Percentiles rank a stretch among this genome's conserved stretches.
Conservation (phyloP, 2,797 vertebrate species). For the Sylvilagus floridanus region DNA sequence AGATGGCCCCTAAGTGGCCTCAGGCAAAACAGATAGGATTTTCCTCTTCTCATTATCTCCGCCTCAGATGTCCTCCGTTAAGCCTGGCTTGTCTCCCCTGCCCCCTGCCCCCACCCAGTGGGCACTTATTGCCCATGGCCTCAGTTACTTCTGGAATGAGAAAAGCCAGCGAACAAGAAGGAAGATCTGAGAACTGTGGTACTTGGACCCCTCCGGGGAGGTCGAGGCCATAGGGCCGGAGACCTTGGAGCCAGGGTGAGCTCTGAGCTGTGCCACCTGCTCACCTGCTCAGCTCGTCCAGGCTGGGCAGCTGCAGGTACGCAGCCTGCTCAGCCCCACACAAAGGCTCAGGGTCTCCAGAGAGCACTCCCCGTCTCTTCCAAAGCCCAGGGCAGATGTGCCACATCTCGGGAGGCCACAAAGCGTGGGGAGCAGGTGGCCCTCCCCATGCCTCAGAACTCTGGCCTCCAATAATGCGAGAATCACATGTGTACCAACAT, state of each 20-base stretch:
- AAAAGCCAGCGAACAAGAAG: neutral
- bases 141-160: conserved; percentile 7
- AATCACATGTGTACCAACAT: neutral
- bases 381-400: neutral
- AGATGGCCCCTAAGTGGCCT: neutral
- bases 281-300: neutral
- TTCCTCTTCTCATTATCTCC: conserved; percentile 38
- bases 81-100: neutral
- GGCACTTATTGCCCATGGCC: neutral
- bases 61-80: conserved; percentile 25
- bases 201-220: neutral
- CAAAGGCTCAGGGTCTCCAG: neutral
- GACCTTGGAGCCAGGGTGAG: neutral
- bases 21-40: neutral
- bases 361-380: neutral
- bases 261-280: neutral
- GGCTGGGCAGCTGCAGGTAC: neutral
- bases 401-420: neutral
- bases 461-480: neutral
- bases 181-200: neutral
- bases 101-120: neutral
- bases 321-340: neutral
- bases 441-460: neutral
- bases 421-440: neutral
- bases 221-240: neutral